Base-by-base conservation (phyloP, 2,113 vertebrate genomes). In the Podarcis cretensis region DNA sequence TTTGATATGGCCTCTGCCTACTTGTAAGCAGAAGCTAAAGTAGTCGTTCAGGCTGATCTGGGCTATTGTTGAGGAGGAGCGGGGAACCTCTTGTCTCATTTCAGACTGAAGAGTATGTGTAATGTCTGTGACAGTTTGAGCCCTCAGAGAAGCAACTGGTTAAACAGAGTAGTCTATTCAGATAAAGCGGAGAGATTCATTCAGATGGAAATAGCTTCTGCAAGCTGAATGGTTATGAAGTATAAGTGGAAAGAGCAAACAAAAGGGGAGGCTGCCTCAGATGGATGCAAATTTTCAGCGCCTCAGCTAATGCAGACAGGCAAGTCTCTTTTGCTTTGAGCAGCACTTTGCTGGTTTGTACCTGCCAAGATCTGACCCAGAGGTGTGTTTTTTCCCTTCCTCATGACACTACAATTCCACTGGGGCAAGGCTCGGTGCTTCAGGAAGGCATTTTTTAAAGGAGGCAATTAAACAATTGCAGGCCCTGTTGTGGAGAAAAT, bases 151-250 rank as follows among this genome's bases (percentile, higher is more conserved):
- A 88, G 83, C 82, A 78, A 90, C n/a, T 94, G 88, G 66, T 91
- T 92, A 90, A 90, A 94, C 92, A 93, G 93, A 93, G 85, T 86
- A 86, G 89, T 87, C 92, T 89, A 92, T 74, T 95, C 87, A 94
- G 90, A 93, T 91, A 86, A 92, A 90, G 40, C 37, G 75, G 89
- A 91, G 87, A 59, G 27, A 84, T 90, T 87, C 77, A 92, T 94
- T 94, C 90, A 95, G 83, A 92, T 94, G 95, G 94, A 95, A 93
- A 93, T 95, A 65, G 57, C 87, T 93, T 87, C 88, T 90, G 85
- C 90, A 37, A 88, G 81, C 82, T 80, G 91, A 57, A 48, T 8
- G 68, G 79, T 83, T 89, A 27, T 21, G 5, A 86, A 82, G 91
- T 89, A 78, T 78, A 87, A 93, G 87, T 88, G 74, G 79, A 80